Evolutionary conservation across 2,888 invertebrate species (phyloP).

Genomic region (Brachypalpus laphriformis): DNA sequence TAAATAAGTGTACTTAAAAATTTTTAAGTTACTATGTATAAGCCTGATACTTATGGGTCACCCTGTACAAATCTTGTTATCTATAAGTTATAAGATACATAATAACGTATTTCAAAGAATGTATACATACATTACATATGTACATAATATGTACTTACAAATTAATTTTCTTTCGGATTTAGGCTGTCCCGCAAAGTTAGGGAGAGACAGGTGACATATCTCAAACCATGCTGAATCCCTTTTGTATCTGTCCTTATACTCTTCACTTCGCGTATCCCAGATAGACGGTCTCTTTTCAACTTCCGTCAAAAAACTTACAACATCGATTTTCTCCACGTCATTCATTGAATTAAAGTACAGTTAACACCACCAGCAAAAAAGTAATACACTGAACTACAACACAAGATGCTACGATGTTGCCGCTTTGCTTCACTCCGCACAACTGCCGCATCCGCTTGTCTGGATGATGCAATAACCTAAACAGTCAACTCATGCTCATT

Average conservation of each 20-base stretch:
- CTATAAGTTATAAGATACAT: no score
- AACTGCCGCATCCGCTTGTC: neutral
- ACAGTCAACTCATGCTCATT: neutral
- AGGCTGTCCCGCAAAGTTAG: neutral
- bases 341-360: neutral
- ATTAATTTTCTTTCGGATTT: neutral
- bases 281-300: neutral
- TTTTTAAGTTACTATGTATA: no score
- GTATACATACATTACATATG: no score
- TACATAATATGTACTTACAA: neutral
- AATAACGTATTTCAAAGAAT: no score
- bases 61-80: no score
- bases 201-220: neutral
- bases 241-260: neutral
- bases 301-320: neutral
- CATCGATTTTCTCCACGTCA: neutral
- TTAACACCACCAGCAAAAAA: neutral
- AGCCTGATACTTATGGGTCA: no score
- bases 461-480: neutral
- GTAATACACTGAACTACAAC: neutral
- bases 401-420: neutral
- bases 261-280: neutral
- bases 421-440: neutral
- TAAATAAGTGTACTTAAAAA: no score
- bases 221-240: neutral